These are phyloP conservation scores for Drosophila bifasciata DNA, from an alignment of 1,140 invertebrate genomes.

Conservation along the genomic window DNA sequence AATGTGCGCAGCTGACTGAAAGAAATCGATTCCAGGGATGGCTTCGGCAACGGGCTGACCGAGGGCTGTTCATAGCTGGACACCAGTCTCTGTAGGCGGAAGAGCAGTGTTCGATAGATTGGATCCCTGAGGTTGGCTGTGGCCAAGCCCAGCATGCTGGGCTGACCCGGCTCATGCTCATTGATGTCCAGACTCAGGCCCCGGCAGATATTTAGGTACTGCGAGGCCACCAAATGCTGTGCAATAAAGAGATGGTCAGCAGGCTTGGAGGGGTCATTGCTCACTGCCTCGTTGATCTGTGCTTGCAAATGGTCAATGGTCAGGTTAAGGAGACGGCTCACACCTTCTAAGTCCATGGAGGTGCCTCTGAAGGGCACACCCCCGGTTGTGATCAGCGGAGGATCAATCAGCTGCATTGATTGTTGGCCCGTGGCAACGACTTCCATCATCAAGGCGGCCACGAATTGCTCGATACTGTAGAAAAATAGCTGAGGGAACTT, in stretches of 20 bases:
- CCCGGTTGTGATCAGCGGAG: slow-evolving; percentile 54
- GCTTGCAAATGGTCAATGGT: slow-evolving; percentile 19
- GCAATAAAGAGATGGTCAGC: background rate
- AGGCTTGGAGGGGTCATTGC: background rate
- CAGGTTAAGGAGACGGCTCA: slow-evolving; percentile 30
- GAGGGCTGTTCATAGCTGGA: background rate
- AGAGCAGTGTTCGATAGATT: slow-evolving; percentile 51
- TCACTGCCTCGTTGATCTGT: slow-evolving; percentile 29
- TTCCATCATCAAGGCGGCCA: slow-evolving; percentile 36
- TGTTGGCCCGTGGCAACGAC: slow-evolving; percentile 13
- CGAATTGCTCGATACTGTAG: slow-evolving; percentile 39
- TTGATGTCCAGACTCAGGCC: slow-evolving; percentile 48
- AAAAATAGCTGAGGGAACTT: slow-evolving; percentile 1
- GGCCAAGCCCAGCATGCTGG: slow-evolving; percentile 47
- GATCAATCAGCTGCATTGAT: slow-evolving; percentile 26
- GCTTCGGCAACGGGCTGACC: too few relatives aligned
- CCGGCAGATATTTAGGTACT: slow-evolving; percentile 40
- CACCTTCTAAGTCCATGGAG: slow-evolving; percentile 9
- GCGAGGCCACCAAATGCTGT: slow-evolving; percentile 18
- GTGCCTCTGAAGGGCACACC: slow-evolving; percentile 50
- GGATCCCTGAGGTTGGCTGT: slow-evolving; percentile 63
- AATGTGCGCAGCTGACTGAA: slow-evolving; percentile 45
- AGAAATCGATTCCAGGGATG: slow-evolving; percentile 8
- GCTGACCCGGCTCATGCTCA: slow-evolving; percentile 11
- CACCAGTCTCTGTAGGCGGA: slow-evolving; percentile 31